These are phyloP conservation scores for Himalopsyche kuldschensis DNA, from an alignment of 2,888 invertebrate genomes.

Conservation along the genomic window DNA sequence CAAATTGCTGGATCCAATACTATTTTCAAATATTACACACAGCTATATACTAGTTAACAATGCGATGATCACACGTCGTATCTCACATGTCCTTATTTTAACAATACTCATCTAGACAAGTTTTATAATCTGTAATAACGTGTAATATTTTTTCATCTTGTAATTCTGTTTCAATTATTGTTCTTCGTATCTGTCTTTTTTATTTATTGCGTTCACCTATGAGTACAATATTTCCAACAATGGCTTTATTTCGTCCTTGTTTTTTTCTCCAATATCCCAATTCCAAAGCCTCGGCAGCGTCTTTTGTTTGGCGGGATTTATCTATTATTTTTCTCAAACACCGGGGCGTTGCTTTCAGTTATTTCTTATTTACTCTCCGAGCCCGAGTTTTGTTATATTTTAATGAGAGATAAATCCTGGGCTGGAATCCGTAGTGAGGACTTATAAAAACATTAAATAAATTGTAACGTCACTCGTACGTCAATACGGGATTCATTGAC, in stretches of 20 bases:
- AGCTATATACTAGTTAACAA: too few species aligned
- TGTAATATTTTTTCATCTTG: not conserved
- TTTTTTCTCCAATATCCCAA: not conserved
- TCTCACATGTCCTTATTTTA: not conserved
- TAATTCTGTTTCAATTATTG: not conserved
- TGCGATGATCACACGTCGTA: not conserved
- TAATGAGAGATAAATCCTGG: conserved; percentile 25
- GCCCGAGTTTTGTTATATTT: conserved; percentile 1
- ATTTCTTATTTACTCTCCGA: conserved; percentile 3
- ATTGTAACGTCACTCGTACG: conserved; percentile 8
- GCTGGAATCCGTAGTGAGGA: conserved; percentile 1
- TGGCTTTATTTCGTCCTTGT: not conserved
- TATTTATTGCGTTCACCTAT: not conserved
- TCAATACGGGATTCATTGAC: conserved; percentile 9
- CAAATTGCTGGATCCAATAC: too few species aligned
- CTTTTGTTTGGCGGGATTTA: conserved; percentile 12
- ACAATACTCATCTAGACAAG: not conserved
- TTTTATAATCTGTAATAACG: not conserved
- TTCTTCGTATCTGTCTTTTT: not conserved
- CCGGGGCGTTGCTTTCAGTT: conserved; percentile 20
- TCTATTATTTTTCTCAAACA: conserved; percentile 28
- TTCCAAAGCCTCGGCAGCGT: not conserved
- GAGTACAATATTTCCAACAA: not conserved
- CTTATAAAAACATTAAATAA: not conserved
- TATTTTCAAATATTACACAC: too few species aligned